These are phyloP conservation scores for Chelon labrosus DNA, from an alignment of 2,797 vertebrate species.

Conservation along the genomic window DNA sequence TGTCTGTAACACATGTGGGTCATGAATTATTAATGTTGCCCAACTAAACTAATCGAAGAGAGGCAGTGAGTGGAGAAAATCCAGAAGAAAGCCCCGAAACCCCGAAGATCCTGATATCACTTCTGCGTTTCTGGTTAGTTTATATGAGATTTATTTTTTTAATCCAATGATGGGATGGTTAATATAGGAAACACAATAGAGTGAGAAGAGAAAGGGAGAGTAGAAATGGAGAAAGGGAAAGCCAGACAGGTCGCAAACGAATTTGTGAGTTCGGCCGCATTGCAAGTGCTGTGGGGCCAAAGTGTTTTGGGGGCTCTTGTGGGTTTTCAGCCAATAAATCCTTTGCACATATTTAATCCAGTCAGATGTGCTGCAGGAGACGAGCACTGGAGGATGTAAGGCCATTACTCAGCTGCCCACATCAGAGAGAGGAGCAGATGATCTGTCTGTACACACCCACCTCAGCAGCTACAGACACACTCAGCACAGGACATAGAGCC, in stretches of 20 bases:
- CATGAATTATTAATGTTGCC: constrained; percentile 81
- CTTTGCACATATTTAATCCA: constrained; percentile 83
- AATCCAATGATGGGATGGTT: background rate
- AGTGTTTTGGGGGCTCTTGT: constrained; percentile 84
- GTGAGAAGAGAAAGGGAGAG: constrained; percentile 20
- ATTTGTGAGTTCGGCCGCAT: constrained; percentile 67
- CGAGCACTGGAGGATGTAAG: constrained; percentile 79
- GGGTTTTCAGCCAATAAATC: constrained; percentile 87
- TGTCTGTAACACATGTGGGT: constrained; percentile 73
- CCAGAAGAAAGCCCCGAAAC: constrained; percentile 25
- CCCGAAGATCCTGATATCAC: constrained; percentile 17
- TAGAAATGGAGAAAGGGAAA: constrained; percentile 33
- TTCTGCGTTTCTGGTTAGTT: background rate
- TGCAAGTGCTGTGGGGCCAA: constrained; percentile 73
- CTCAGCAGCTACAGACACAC: constrained; percentile 44
- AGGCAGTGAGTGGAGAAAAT: constrained; percentile 44
- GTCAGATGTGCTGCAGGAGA: constrained; percentile 82
- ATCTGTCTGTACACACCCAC: constrained; percentile 40
- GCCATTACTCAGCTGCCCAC: constrained; percentile 83
- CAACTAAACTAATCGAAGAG: constrained; percentile 41
- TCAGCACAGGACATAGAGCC: constrained; percentile 33
- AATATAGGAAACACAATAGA: background rate
- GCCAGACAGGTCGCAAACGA: constrained; percentile 60
- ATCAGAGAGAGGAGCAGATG: constrained; percentile 74
- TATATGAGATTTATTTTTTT: no score